Percentiles rank a stretch among this genome's conserved stretches.
These are phyloP conservation scores for Tinea pellionella DNA, from an alignment of 2,888 invertebrate species.

Conservation along the genomic window DNA sequence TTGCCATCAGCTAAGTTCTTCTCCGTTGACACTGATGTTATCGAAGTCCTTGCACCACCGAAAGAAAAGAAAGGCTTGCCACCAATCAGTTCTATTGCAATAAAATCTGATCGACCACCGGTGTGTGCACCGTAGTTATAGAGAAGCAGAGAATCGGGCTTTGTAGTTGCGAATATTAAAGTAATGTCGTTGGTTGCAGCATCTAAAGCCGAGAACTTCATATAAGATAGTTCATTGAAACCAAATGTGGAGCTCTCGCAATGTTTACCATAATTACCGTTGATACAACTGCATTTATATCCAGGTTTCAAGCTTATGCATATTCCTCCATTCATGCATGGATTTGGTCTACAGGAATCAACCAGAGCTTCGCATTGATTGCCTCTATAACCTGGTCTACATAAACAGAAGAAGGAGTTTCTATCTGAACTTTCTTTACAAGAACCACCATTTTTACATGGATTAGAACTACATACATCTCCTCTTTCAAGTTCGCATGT, in stretches of 20 bases:
- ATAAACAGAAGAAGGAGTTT: conserved; percentile 90
- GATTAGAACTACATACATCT: conserved; percentile 85
- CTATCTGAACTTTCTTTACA: conserved; percentile 90
- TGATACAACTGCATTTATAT: conserved; percentile 86
- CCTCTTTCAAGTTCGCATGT: conserved; percentile 86
- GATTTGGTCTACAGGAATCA: conserved; percentile 92
- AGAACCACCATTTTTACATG: conserved; percentile 92
- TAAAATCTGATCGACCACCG: conserved; percentile 91
- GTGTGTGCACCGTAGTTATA: conserved; percentile 92
- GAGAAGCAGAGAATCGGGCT: conserved; percentile 85
- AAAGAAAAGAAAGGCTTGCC: conserved; percentile 91
- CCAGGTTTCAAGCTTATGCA: conserved; percentile 91
- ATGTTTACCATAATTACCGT: conserved; percentile 89
- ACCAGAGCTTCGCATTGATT: conserved; percentile 89
- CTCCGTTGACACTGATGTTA: conserved; percentile 78
- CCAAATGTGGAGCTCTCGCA: conserved; percentile 93
- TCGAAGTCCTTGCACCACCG: conserved; percentile 89
- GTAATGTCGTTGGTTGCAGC: conserved; percentile 92
- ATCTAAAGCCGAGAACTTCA: conserved; percentile 88
- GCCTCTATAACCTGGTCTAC: conserved; percentile 91
- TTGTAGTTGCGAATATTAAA: conserved; percentile 90
- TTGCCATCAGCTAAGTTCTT: conserved; percentile 83
- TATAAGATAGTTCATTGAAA: conserved; percentile 89
- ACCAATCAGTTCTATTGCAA: conserved; percentile 88
- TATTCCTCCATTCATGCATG: conserved; percentile 90